phyloP scores from a whole-genome alignment of 2,888 invertebrate species.

The Caenorhabditis sinica region DNA sequence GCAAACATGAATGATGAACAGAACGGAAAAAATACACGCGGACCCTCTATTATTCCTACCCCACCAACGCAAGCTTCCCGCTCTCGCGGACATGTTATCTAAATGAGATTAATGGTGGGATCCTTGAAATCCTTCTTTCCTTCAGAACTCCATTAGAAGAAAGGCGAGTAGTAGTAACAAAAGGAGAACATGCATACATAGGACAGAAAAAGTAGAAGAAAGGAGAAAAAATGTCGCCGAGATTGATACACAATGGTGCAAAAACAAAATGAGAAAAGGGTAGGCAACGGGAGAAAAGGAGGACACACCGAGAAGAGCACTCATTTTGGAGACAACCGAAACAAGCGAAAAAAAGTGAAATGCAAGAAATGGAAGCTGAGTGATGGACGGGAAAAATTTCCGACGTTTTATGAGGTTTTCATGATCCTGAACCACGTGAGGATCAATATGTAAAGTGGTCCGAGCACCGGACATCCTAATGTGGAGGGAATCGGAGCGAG shows the following conservation, averaged over 20 bases:
- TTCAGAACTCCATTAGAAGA: slow-evolving; percentile 9
- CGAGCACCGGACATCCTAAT: neutral
- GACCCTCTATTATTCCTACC: neutral
- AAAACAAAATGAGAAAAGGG: slow-evolving; percentile 39
- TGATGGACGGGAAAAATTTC: slow-evolving; percentile 37
- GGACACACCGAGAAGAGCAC: slow-evolving; percentile 27
- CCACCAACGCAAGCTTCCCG: neutral
- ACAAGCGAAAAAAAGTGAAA: slow-evolving; percentile 5
- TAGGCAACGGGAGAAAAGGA: slow-evolving; percentile 3
- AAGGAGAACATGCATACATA: slow-evolving; percentile 1
- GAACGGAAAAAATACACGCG: neutral
- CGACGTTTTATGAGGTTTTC: slow-evolving; percentile 34
- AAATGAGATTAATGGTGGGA: slow-evolving; percentile 29
- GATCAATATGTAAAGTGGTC: neutral
- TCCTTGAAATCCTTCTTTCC: neutral
- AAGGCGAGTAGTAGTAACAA: slow-evolving; percentile 5
- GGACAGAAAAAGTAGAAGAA: neutral
- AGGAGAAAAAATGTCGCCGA: slow-evolving; percentile 25
- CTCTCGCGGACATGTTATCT: neutral
- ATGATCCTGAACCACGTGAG: slow-evolving; percentile 12
- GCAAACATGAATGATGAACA: neutral
- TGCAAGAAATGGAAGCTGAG: slow-evolving; percentile 32
- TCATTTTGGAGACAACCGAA: slow-evolving; percentile 39
- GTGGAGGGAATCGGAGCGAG: neutral
- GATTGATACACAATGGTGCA: slow-evolving; percentile 50